Evolutionary conservation across 2,888 invertebrate genomes (phyloP).

Genomic region (Linyphia triangularis): DNA sequence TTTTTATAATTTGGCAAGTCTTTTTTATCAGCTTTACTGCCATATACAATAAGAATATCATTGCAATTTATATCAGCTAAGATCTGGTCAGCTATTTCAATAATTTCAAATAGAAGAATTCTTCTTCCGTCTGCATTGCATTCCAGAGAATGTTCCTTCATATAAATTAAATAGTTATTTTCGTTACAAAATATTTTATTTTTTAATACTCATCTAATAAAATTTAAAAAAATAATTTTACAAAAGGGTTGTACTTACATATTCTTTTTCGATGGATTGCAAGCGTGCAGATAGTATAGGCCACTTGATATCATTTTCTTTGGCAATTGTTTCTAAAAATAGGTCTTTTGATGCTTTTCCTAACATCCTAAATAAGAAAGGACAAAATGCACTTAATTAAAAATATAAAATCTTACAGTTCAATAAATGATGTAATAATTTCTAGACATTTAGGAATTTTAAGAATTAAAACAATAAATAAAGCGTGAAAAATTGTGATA

Average conservation of each 20-base stretch:
- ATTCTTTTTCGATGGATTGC: conserved; percentile 85
- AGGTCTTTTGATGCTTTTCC: conserved; percentile 81
- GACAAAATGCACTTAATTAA: no score
- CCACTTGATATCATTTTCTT: conserved; percentile 86
- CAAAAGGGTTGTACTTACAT: conserved; percentile 76
- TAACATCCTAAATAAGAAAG: conserved; percentile 32
- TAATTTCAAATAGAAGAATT: conserved; percentile 81
- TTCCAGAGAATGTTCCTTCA: conserved; percentile 20
- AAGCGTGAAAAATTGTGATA: no score
- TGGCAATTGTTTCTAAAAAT: conserved; percentile 87
- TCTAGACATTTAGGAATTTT: no score
- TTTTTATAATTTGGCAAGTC: conserved; percentile 53
- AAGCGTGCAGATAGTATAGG: conserved; percentile 89
- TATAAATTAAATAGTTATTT: background rate
- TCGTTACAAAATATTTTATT: no score
- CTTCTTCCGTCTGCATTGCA: background rate
- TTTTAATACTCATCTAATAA: background rate
- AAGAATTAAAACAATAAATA: no score
- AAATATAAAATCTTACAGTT: no score
- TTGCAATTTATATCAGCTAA: conserved; percentile 87
- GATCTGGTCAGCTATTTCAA: conserved; percentile 85
- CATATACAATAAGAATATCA: conserved; percentile 88
- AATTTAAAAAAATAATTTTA: background rate
- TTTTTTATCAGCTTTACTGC: conserved; percentile 88
- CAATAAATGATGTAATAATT: no score